Conservation (phyloP, 2,113 vertebrate genomes). For the Chitala chitala region DNA sequence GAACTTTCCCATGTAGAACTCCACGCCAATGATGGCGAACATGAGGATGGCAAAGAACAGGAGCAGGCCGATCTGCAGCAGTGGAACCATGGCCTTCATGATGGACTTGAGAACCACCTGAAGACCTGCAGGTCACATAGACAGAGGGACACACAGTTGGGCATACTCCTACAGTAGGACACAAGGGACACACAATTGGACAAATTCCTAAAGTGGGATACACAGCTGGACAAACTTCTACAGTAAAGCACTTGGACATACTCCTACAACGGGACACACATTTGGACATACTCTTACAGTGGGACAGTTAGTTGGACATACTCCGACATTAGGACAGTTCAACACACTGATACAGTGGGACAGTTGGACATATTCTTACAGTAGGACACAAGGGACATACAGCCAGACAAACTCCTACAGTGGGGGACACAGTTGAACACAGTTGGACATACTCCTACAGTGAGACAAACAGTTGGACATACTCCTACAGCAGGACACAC, state of each 20-base stretch:
- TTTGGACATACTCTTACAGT: background rate
- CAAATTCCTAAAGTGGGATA: too few species aligned
- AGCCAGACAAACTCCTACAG: too few species aligned
- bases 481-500: background rate
- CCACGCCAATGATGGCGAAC: slow-evolving; percentile 96
- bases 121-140: slow-evolving; percentile 74
- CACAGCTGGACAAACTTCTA: too few species aligned
- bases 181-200: fast-evolving
- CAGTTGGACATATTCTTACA: too few species aligned
- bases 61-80: slow-evolving; percentile 91
- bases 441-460: too few species aligned
- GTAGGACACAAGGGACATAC: fast-evolving
- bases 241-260: background rate
- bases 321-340: background rate
- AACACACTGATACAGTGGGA: too few species aligned
- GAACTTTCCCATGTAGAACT: slow-evolving; percentile 99
- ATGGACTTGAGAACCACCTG: slow-evolving; percentile 98
- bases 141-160: too few species aligned
- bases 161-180: too few species aligned
- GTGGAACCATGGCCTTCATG: slow-evolving; percentile 98
- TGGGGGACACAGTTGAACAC: too few species aligned
- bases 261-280: background rate
- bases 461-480: background rate
- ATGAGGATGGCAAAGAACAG: slow-evolving; percentile 98
- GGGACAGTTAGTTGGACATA: background rate